phyloP scores from a whole-genome alignment of 2,113 vertebrate species.

The Apodemus sylvaticus region DNA sequence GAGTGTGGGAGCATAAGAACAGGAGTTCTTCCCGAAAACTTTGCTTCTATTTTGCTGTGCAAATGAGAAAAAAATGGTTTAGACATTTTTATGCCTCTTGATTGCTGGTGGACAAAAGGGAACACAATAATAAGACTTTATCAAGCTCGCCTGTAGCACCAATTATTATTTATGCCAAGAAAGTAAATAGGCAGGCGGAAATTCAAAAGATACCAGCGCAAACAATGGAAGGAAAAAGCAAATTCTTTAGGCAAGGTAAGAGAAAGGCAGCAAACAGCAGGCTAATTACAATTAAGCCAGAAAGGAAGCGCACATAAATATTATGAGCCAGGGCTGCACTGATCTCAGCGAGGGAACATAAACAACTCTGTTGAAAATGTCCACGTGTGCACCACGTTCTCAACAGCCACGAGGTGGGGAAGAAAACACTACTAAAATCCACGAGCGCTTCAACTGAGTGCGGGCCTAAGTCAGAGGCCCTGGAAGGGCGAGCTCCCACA shows the following conservation, averaged over 20 bases:
- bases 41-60: slow-evolving; percentile 35
- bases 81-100: slow-evolving; percentile 51
- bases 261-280: slow-evolving; percentile 74
- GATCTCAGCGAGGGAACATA: slow-evolving; percentile 56
- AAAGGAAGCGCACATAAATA: slow-evolving; percentile 76
- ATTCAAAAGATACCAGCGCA: slow-evolving; percentile 79
- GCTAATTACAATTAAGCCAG: slow-evolving; percentile 73
- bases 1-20: neutral
- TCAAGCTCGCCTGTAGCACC: slow-evolving; percentile 68
- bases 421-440: neutral
- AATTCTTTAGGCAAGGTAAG: slow-evolving; percentile 78
- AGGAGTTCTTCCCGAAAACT: neutral
- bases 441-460: neutral
- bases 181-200: slow-evolving; percentile 80
- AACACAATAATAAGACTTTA: slow-evolving; percentile 76
- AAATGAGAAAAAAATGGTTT: slow-evolving; percentile 38
- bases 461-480: neutral
- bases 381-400: neutral
- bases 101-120: slow-evolving; percentile 63
- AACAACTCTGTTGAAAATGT: slow-evolving; percentile 49
- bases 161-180: slow-evolving; percentile 81
- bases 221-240: slow-evolving; percentile 83
- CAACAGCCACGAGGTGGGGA: neutral
- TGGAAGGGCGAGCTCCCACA: neutral
- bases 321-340: slow-evolving; percentile 48